Evolutionary conservation across 2,797 vertebrate genomes (phyloP).

Genomic region (Gorsachius magnificus): DNA sequence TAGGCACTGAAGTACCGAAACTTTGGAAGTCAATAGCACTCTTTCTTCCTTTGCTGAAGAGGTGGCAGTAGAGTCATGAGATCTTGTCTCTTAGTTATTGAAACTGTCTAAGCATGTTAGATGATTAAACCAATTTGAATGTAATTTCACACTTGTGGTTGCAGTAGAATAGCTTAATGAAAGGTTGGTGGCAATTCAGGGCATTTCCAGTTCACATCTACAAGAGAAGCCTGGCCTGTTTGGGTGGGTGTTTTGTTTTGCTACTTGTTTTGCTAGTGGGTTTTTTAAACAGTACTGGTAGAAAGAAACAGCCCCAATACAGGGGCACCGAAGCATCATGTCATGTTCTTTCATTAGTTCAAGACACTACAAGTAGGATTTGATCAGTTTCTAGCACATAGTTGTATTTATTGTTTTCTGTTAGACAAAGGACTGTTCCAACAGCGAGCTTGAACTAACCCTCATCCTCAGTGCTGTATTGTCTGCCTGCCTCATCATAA

Average conservation of each 20-base stretch:
- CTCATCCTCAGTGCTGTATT: background rate
- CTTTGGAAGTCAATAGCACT: background rate
- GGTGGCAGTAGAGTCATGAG: background rate
- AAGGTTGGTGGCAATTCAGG: background rate
- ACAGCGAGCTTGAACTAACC: background rate
- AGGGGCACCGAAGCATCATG: background rate
- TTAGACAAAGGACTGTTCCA: background rate
- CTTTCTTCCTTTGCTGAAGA: background rate
- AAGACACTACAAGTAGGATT: background rate
- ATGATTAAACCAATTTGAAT: background rate
- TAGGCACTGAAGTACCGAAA: background rate
- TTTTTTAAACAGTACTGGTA: background rate
- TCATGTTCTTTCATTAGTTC: background rate
- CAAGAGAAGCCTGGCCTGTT: background rate
- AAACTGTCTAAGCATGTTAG: background rate
- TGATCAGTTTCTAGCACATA: background rate
- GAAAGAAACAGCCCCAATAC: background rate
- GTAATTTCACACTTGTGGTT: background rate
- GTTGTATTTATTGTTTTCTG: background rate
- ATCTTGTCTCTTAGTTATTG: background rate
- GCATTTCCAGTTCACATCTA: background rate
- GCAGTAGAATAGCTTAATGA: background rate
- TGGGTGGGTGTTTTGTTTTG: background rate
- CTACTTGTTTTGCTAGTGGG: background rate
- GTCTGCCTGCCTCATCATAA: background rate